These are phyloP conservation scores for Grammomys surdaster DNA, from an alignment of 2,113 vertebrate genomes.

Conservation along the genomic window DNA sequence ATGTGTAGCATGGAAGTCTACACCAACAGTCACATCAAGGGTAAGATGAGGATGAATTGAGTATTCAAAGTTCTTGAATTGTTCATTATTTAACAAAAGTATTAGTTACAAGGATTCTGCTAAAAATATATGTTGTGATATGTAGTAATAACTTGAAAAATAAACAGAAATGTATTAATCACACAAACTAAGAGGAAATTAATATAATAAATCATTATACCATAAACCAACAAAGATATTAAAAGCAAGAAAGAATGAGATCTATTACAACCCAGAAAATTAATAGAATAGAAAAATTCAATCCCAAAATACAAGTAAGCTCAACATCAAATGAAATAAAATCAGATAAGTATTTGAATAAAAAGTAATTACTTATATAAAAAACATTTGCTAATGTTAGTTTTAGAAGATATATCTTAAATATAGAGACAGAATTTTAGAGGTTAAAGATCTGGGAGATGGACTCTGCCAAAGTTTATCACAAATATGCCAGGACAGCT, in stretches of 20 bases:
- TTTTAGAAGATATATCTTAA: constrained; percentile 42
- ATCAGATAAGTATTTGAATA: constrained; percentile 44
- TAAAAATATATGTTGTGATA: background rate
- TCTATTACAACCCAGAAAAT: background rate
- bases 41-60: background rate
- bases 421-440: background rate
- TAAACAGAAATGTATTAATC: background rate
- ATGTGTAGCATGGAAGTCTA: background rate
- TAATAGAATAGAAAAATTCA: constrained; percentile 13
- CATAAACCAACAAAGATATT: background rate
- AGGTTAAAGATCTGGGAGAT: background rate
- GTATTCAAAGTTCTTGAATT: constrained; percentile 18
- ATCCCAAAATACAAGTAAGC: background rate
- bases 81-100: background rate
- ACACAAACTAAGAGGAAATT: background rate
- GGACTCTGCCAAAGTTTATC: background rate
- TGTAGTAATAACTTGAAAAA: background rate
- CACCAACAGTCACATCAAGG: background rate
- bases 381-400: background rate
- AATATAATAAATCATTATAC: background rate
- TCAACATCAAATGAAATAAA: constrained; percentile 24
- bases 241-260: background rate
- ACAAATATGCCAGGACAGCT: background rate
- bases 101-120: background rate
- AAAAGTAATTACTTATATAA: background rate